Conservation (phyloP, 2,113 vertebrate genomes). For the Pelodiscus sinensis region DNA sequence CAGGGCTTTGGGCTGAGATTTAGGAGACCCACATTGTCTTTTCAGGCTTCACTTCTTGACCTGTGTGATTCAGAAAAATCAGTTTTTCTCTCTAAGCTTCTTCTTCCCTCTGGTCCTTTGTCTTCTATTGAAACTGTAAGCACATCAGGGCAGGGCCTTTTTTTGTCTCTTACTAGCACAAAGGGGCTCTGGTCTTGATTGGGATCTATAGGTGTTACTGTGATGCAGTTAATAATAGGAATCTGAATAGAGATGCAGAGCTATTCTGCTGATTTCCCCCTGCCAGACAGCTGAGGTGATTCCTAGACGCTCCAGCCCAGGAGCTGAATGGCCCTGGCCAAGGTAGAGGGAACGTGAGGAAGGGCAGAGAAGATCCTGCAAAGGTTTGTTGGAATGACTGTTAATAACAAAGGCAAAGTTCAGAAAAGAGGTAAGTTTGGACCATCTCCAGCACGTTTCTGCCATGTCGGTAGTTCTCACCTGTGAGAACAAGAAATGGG, state of each 20-base stretch:
- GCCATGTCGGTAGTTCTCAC: no score
- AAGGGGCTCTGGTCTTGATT: accelerated
- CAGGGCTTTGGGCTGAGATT: neutral
- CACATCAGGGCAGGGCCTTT: neutral
- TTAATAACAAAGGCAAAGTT: neutral
- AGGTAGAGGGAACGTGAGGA: neutral
- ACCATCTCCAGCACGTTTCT: accelerated
- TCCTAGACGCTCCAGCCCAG: neutral
- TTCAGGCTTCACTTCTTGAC: neutral
- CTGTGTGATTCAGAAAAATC: neutral
- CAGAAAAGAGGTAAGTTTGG: neutral
- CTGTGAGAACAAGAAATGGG: neutral
- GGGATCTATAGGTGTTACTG: neutral
- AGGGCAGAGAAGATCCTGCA: neutral
- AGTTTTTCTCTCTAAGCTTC: neutral
- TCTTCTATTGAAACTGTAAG: accelerated
- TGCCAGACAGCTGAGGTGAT: neutral
- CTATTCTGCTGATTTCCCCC: neutral
- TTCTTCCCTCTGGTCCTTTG: neutral
- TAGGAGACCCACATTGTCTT: neutral
- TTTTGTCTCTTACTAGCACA: neutral
- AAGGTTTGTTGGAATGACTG: neutral
- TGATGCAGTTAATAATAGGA: neutral
- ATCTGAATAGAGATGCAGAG: neutral
- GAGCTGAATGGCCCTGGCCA: neutral